Conservation (phyloP, 2,888 invertebrate species). For the Drosophila melanocephala region DNA sequence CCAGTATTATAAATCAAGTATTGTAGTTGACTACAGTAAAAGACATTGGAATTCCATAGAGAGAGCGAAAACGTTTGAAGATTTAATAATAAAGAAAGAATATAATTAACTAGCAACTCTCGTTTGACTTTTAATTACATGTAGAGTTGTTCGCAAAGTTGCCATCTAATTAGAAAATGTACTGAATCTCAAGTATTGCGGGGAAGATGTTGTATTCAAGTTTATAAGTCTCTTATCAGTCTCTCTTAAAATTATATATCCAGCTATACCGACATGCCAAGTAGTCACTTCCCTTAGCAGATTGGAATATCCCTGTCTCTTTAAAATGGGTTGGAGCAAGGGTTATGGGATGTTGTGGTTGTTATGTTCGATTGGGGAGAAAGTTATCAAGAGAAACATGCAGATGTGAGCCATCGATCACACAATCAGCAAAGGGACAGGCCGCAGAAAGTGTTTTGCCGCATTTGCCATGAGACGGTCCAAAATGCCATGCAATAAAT, state of each 20-base stretch:
- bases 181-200: background rate
- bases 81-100: background rate
- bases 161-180: background rate
- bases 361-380: slow-evolving; percentile 43
- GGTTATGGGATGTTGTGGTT: slow-evolving; percentile 27
- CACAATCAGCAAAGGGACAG: slow-evolving; percentile 60
- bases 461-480: slow-evolving; percentile 43
- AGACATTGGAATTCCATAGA: background rate
- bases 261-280: background rate
- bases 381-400: slow-evolving; percentile 61
- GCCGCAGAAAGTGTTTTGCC: slow-evolving; percentile 62
- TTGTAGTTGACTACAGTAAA: background rate
- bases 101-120: background rate
- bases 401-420: slow-evolving; percentile 65
- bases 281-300: background rate
- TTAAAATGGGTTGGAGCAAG: slow-evolving; percentile 16
- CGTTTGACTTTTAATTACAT: background rate
- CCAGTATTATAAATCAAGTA: slow-evolving; percentile 5
- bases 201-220: background rate
- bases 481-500: slow-evolving; percentile 80
- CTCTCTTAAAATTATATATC: background rate
- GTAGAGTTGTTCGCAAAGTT: too few relatives aligned
- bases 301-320: slow-evolving; percentile 1
- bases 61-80: background rate
- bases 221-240: background rate